These are phyloP conservation scores for Drosophila nr. perissopoda DNA, from an alignment of 2,888 invertebrate genomes.

Conservation along the genomic window DNA sequence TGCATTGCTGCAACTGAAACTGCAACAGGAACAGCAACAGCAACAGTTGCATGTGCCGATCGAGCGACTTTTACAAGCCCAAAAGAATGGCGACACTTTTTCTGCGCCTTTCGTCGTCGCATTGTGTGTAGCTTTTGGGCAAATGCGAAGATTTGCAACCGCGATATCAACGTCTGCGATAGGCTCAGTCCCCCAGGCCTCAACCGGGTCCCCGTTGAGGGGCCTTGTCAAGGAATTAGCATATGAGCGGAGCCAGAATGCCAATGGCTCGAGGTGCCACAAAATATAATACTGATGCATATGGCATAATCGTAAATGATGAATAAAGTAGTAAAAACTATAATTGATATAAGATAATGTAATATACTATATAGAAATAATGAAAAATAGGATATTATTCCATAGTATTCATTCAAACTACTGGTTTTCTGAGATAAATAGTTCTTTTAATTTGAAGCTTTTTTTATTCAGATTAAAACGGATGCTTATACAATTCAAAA, in stretches of 20 bases:
- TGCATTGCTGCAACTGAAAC: conserved; percentile 32
- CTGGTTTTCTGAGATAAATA: background rate
- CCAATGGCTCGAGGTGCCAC: conserved; percentile 3
- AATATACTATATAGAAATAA: background rate
- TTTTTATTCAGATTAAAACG: background rate
- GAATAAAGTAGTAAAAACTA: background rate
- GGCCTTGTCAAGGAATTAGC: conserved; percentile 47
- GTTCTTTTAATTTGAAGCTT: background rate
- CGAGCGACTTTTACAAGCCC: conserved; percentile 61
- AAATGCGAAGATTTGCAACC: conserved; percentile 39
- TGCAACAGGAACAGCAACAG: conserved; percentile 35
- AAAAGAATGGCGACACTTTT: conserved; percentile 73
- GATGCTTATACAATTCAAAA: background rate
- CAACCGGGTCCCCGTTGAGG: background rate
- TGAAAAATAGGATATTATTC: background rate
- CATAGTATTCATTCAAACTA: background rate
- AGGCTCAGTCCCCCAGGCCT: conserved; percentile 53
- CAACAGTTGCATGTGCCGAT: conserved; percentile 53
- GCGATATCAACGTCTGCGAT: conserved; percentile 42
- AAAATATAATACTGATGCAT: background rate
- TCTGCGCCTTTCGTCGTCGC: conserved; percentile 53
- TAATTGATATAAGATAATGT: background rate
- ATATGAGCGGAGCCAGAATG: conserved; percentile 25
- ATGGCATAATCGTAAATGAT: background rate
- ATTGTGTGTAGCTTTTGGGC: conserved; percentile 59